Percentiles rank a stretch among this genome's conserved stretches.
Conservation (phyloP, 2,797 vertebrate genomes). For the Poecilia picta region DNA sequence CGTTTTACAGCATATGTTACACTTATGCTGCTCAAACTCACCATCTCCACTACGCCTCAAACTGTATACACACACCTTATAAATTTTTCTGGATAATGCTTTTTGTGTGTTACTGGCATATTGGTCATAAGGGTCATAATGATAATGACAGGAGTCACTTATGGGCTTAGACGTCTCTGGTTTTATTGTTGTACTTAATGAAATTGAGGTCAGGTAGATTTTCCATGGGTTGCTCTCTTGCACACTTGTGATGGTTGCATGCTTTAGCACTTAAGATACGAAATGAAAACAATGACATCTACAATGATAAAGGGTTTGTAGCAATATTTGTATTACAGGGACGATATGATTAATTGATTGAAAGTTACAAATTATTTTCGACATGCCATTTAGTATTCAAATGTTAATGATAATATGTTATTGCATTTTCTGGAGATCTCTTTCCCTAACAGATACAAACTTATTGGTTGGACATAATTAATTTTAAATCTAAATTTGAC, state of each 20-base stretch:
- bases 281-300: slow-evolving; percentile 11
- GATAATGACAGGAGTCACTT: slow-evolving; percentile 37
- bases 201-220: slow-evolving; percentile 41
- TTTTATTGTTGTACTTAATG: slow-evolving; percentile 54
- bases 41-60: slow-evolving; percentile 23
- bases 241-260: slow-evolving; percentile 42
- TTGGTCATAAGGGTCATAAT: slow-evolving; percentile 50
- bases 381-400: background rate
- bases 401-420: background rate
- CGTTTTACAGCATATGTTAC: slow-evolving; percentile 50
- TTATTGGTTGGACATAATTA: background rate
- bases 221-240: slow-evolving; percentile 23
- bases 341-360: background rate
- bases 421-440: background rate
- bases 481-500: background rate
- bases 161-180: slow-evolving; percentile 10
- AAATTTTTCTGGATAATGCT: slow-evolving; percentile 29
- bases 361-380: background rate
- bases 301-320: background rate
- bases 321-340: background rate
- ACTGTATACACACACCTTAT: slow-evolving; percentile 39
- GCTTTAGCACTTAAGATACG: slow-evolving; percentile 12
- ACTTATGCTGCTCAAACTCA: slow-evolving; percentile 23
- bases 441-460: background rate
- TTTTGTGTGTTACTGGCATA: slow-evolving; percentile 31